Base-by-base conservation (phyloP, 2,888 invertebrate genomes). In the Agrochola litura region DNA sequence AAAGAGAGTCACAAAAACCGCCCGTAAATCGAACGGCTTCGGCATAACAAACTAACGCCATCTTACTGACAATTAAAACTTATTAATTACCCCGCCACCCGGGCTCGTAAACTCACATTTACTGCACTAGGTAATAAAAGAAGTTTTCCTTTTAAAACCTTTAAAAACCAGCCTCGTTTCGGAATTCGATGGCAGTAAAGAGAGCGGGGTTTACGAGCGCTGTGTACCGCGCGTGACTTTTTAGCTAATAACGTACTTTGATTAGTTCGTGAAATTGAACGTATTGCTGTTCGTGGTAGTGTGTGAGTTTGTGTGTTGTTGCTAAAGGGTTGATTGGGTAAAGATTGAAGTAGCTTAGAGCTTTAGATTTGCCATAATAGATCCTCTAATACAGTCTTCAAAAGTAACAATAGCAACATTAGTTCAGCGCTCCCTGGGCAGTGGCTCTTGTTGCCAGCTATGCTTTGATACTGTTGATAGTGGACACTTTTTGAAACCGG, bases 131-230 rank as follows among this genome's bases (percentile, higher is more conserved):
- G 89, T 86, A 91, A 91, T 94, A 93, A 95, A 95, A 93, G 84
- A 94, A 95, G 91, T 95, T 95, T 93, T 93, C 92, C 92, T 92
- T 92, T 94, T 91, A 94, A 94, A 93, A 92, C 92, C 91, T 92
- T 93, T 89, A 88, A 89, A 89, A 89, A 90, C 89, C 87, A 89
- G 88, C 84, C 91, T 89, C 87, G 87, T 92, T 87, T 84, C 74
- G 65, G 85, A 83, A 81, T 88, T 93, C 93, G 91, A 93, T 91
- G 90, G 92, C 86, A 90, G 90, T 93, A 92, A 92, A 92, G 87
- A 87, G 86, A 81, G 85, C 84, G 79, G 58, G 76, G 84, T 91
- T 93, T 93, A 88, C 79, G 86, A 86, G 41, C 76, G 43, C 72
- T 72, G 86, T 88, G 85, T 87, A 85, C 76, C 19, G 86, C 90